phyloP scores from a whole-genome alignment of 2,113 vertebrate genomes.

The Phasianus colchicus region DNA sequence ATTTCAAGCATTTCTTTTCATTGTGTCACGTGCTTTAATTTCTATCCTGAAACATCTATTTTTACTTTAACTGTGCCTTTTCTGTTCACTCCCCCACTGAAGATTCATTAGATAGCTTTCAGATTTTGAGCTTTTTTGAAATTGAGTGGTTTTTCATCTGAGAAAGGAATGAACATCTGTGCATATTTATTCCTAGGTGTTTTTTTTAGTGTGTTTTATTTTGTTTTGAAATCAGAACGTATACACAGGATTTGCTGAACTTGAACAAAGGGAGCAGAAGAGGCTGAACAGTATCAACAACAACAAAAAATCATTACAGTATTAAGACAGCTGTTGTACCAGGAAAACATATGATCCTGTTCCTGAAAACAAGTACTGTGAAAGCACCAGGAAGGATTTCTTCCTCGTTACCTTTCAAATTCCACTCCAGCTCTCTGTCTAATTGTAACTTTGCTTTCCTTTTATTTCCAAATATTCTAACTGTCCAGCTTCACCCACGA shows the following conservation, averaged over 20 bases:
- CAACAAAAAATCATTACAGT: not conserved
- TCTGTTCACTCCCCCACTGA: not conserved
- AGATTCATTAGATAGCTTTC: not conserved
- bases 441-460: not conserved
- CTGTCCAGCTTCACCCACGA: not conserved
- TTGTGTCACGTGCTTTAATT: not conserved
- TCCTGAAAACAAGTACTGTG: not conserved
- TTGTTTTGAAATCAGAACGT: not conserved
- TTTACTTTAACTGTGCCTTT: constrained; percentile 1
- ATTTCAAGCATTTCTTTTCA: not conserved
- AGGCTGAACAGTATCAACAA: not conserved
- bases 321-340: not conserved
- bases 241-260: not conserved
- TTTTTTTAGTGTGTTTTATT: not conserved
- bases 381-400: not conserved
- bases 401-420: not conserved
- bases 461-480: not conserved
- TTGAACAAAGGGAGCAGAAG: not conserved
- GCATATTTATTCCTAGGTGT: not conserved
- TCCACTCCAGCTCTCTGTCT: not conserved
- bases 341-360: not conserved
- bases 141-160: not conserved
- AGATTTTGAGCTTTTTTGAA: not conserved
- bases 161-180: not conserved
- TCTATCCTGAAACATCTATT: constrained; percentile 2